Evolutionary conservation across 2,797 vertebrate species (phyloP).

Genomic region (Macroramphosus scolopax): DNA sequence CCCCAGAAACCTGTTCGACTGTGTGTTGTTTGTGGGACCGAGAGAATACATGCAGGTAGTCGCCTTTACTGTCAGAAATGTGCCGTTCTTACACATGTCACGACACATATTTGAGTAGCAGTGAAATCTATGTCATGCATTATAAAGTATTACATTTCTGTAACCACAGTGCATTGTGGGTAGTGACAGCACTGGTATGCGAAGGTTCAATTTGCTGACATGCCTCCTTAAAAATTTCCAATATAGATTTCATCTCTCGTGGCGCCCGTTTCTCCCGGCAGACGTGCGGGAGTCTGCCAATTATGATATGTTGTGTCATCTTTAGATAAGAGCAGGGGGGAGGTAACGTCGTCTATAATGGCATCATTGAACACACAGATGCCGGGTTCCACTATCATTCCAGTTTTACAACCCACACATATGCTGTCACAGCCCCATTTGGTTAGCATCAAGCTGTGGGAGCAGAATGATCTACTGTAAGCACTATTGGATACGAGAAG

Average conservation of each 20-base stretch:
- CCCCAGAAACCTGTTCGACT: conserved; percentile 10
- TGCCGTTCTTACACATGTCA: not conserved
- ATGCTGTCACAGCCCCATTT: conserved; percentile 61
- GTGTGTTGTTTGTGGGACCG: conserved; percentile 5
- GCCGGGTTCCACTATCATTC: conserved; percentile 60
- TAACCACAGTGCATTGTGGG: conserved; percentile 15
- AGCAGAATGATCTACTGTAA: conserved; percentile 58
- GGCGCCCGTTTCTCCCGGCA: conserved; percentile 27
- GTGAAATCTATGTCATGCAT: not conserved
- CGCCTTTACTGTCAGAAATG: not conserved
- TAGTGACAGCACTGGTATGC: conserved; percentile 20
- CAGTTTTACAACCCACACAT: conserved; percentile 69
- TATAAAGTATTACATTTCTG: conserved; percentile 1
- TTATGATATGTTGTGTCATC: conserved; percentile 58
- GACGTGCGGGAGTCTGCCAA: conserved; percentile 33
- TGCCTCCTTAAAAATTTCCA: conserved; percentile 5
- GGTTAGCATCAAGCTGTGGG: conserved; percentile 61
- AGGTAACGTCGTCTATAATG: conserved; percentile 49
- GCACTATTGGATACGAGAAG: conserved; percentile 49
- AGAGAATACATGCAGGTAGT: conserved; percentile 1
- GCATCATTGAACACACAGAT: conserved; percentile 60
- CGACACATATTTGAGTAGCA: too few species aligned
- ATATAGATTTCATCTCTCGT: conserved; percentile 36
- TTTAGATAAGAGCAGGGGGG: conserved; percentile 55
- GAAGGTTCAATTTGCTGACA: conserved; percentile 19